Evolutionary conservation across 2,797 vertebrate genomes (phyloP).

Genomic region (Prionace glauca): DNA sequence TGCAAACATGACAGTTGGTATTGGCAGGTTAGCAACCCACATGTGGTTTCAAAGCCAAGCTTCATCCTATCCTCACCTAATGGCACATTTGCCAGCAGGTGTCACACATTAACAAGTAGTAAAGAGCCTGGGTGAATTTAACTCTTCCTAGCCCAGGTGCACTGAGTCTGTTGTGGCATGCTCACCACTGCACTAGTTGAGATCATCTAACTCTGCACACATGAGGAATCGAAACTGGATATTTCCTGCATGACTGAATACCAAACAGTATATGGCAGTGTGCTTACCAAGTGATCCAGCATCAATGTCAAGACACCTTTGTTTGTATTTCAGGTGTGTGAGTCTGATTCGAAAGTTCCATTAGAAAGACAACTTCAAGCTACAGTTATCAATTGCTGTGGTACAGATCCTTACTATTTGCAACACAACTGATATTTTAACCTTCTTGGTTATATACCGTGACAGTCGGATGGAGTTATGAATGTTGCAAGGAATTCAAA

Average conservation of each 20-base stretch:
- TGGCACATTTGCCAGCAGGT: not conserved
- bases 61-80: not conserved
- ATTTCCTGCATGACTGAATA: not conserved
- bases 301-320: not conserved
- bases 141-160: not conserved
- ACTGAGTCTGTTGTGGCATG: not conserved
- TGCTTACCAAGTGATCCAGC: not conserved
- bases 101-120: not conserved
- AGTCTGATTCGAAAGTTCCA: not conserved
- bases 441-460: not conserved
- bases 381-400: not conserved
- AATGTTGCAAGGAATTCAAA: not conserved
- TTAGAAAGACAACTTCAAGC: not conserved
- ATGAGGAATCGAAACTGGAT: not conserved
- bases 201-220: not conserved
- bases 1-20: not conserved
- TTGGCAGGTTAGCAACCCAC: not conserved
- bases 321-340: not conserved
- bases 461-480: not conserved
- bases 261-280: not conserved
- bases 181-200: not conserved
- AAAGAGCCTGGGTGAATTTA: not conserved
- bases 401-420: not conserved
- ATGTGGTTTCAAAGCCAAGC: not conserved
- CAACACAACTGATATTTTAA: not conserved